These are phyloP conservation scores for Tethya wilhelma DNA, from an alignment of 37 sponge, comb jelly and placozoan species.

Conservation along the genomic window DNA sequence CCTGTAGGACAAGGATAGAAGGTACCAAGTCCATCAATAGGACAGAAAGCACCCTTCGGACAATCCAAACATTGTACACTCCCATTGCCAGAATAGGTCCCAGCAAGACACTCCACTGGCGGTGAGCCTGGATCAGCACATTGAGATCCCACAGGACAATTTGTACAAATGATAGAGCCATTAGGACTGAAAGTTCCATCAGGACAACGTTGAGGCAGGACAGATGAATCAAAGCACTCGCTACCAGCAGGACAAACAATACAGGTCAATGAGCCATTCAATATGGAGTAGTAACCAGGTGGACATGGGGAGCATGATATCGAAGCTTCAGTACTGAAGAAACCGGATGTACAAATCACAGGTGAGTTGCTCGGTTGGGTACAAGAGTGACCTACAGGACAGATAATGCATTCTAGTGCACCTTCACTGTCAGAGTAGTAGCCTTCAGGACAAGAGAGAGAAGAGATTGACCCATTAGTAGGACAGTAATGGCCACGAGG, in stretches of 20 bases:
- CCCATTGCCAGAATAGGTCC: not conserved
- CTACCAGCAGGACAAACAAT: not conserved
- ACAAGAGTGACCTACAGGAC: not conserved
- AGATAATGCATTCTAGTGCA: not conserved
- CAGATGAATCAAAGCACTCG: not conserved
- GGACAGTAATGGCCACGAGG: not conserved
- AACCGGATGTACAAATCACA: not conserved
- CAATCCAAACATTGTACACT: not conserved
- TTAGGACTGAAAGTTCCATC: not conserved
- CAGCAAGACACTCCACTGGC: not conserved
- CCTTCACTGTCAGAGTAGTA: not conserved
- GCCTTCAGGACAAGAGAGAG: not conserved
- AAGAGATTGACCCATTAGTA: not conserved
- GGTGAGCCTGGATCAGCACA: not conserved
- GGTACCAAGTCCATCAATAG: not conserved
- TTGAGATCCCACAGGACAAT: not conserved
- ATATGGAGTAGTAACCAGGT: not conserved
- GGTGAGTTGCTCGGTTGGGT: not conserved
- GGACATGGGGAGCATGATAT: not conserved
- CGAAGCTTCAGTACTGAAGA: not conserved
- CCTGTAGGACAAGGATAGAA: not conserved
- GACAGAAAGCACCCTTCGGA: not conserved
- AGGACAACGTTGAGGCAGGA: not conserved
- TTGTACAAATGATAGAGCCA: not conserved
- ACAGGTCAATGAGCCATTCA: not conserved